A percentile compares a stretch with the other conserved stretches of the same genome.
These are phyloP conservation scores for Hypena proboscidalis DNA, from an alignment of 2,888 invertebrate genomes.

Conservation along the genomic window DNA sequence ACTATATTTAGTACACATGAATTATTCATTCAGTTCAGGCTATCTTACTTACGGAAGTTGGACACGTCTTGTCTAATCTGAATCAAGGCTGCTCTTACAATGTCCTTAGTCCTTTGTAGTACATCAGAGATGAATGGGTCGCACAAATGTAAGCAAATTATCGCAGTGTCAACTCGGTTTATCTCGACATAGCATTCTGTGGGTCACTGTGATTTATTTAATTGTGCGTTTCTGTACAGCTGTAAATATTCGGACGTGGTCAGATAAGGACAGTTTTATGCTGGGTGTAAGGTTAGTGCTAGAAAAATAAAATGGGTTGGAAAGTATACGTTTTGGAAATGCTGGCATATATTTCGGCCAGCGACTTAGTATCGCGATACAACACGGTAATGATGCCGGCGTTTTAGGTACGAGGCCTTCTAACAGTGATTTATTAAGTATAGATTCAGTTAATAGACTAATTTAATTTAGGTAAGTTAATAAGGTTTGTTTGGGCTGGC, in stretches of 20 bases:
- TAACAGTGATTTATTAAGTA: too few species aligned
- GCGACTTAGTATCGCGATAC: too few species aligned
- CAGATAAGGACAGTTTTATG: constrained; percentile 4
- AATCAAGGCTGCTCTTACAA: constrained; percentile 32
- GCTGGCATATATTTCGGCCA: too few species aligned
- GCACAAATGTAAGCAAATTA: constrained; percentile 34
- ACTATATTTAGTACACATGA: constrained; percentile 4
- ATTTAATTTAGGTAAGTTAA: too few species aligned
- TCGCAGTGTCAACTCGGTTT: constrained; percentile 37
- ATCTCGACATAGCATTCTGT: constrained; percentile 28
- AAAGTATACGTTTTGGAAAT: too few species aligned
- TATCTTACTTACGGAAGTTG: constrained; percentile 10
- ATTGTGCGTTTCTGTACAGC: constrained; percentile 6
- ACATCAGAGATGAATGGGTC: constrained; percentile 36
- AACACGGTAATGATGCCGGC: too few species aligned
- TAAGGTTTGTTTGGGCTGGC: too few species aligned
- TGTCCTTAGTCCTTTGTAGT: constrained; percentile 34
- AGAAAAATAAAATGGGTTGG: too few species aligned
- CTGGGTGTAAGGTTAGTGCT: background rate
- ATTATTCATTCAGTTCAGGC: constrained; percentile 1
- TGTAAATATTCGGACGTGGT: constrained; percentile 6
- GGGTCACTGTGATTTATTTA: constrained; percentile 31
- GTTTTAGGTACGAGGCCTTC: too few species aligned
- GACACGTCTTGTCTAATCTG: constrained; percentile 35
- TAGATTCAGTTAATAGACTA: too few species aligned